Percentiles rank a stretch among this genome's conserved stretches.
Evolutionary conservation across 2,888 invertebrate species (phyloP).

Genomic region (Andrena trimmerana): DNA sequence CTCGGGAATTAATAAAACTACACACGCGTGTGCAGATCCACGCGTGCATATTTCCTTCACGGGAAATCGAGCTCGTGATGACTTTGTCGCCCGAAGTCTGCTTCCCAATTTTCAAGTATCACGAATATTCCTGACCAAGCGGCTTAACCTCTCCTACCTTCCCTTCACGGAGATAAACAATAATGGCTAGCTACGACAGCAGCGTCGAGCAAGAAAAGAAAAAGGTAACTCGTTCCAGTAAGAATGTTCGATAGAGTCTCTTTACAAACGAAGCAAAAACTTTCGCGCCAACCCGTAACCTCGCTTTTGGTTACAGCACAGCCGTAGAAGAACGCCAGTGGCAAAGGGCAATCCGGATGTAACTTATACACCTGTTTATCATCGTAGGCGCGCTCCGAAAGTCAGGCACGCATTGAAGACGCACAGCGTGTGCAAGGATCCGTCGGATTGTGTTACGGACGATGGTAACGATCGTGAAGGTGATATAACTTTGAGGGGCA

Average conservation of each 20-base stretch:
- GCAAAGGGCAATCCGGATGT: slow-evolving; percentile 69
- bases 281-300: slow-evolving; percentile 5
- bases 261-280: background rate
- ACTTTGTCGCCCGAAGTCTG: background rate
- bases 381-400: slow-evolving; percentile 66
- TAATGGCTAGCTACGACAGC: slow-evolving; percentile 16
- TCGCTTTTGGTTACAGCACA: background rate
- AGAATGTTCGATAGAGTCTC: background rate
- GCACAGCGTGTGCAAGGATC: slow-evolving; percentile 35
- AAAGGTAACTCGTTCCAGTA: slow-evolving; percentile 21
- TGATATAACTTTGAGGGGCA: slow-evolving; percentile 58
- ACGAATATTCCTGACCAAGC: slow-evolving; percentile 4
- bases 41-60: background rate
- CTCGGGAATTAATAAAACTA: slow-evolving; percentile 27
- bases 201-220: background rate
- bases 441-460: slow-evolving; percentile 34
- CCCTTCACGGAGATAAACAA: background rate
- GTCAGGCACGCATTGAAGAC: slow-evolving; percentile 59
- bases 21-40: background rate
- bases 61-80: background rate
- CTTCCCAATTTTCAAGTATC: background rate
- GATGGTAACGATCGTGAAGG: slow-evolving; percentile 51
- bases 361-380: slow-evolving; percentile 62
- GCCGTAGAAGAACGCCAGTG: background rate
- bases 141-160: background rate